Percentiles rank a stretch among this genome's conserved stretches.
Conservation (phyloP, 2,888 invertebrate genomes). For the Monochamus alternatus region DNA sequence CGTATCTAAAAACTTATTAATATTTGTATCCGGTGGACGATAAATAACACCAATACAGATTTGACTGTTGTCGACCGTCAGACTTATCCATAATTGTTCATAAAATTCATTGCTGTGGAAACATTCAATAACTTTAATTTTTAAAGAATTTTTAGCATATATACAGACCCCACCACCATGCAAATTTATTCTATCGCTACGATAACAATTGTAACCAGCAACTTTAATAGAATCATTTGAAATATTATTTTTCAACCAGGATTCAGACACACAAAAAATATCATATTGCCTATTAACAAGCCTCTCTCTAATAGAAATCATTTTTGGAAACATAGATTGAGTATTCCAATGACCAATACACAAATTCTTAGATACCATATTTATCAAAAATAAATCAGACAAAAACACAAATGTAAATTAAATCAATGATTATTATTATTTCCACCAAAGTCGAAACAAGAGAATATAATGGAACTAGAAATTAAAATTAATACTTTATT, state of each 20-base stretch:
- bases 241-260: background rate
- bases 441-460: no score
- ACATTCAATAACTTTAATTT: background rate
- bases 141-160: background rate
- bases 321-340: background rate
- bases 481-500: no score
- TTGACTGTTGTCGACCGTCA: background rate
- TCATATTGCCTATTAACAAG: background rate
- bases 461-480: no score
- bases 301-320: background rate
- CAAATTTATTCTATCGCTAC: background rate
- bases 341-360: constrained; percentile 3
- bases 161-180: background rate
- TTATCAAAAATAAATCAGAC: background rate
- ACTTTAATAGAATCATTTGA: background rate
- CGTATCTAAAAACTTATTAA: constrained; percentile 9
- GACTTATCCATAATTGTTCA: background rate
- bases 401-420: no score
- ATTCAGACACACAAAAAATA: background rate
- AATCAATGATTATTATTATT: no score
- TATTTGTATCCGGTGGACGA: background rate
- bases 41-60: constrained; percentile 3
- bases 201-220: background rate
- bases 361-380: background rate
- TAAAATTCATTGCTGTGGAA: background rate